A percentile compares a stretch with the other conserved stretches of the same genome.
These are phyloP conservation scores for Phoxinus phoxinus DNA, from an alignment of 2,113 vertebrate genomes.

Conservation along the genomic window DNA sequence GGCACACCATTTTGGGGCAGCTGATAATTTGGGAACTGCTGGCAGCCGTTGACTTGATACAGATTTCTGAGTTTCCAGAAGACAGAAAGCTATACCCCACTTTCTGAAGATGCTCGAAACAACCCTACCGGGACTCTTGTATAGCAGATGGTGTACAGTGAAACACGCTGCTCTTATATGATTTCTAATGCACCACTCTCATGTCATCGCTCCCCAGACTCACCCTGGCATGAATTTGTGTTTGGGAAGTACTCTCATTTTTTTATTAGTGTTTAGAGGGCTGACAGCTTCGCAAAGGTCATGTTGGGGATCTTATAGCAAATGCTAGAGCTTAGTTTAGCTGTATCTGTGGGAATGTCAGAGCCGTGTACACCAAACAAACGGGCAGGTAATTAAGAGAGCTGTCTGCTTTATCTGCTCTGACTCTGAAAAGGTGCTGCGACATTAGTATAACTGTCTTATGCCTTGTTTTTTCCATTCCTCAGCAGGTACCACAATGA, in stretches of 20 bases:
- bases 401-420: constrained; percentile 14
- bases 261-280: constrained; percentile 19
- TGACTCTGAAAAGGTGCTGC: not conserved
- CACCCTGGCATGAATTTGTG: constrained; percentile 42
- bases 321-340: constrained; percentile 5
- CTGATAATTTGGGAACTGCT: constrained; percentile 20
- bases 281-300: constrained; percentile 40
- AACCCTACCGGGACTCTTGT: constrained; percentile 43
- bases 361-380: not conserved
- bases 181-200: constrained; percentile 10
- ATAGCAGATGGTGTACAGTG: constrained; percentile 52
- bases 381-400: constrained; percentile 22
- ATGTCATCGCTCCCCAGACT: constrained; percentile 26
- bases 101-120: constrained; percentile 44
- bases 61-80: constrained; percentile 30
- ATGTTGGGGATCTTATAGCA: not conserved
- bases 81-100: constrained; percentile 30
- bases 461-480: not conserved
- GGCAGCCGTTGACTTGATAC: not conserved
- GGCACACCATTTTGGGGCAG: constrained; percentile 26
- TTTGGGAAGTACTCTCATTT: constrained; percentile 10
- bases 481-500: not conserved
- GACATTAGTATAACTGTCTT: not conserved
- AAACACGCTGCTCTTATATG: constrained; percentile 30
- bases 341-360: constrained; percentile 21